Conservation (phyloP, 53 echinoderm and acorn worm genomes). For the Henricia sp. region DNA sequence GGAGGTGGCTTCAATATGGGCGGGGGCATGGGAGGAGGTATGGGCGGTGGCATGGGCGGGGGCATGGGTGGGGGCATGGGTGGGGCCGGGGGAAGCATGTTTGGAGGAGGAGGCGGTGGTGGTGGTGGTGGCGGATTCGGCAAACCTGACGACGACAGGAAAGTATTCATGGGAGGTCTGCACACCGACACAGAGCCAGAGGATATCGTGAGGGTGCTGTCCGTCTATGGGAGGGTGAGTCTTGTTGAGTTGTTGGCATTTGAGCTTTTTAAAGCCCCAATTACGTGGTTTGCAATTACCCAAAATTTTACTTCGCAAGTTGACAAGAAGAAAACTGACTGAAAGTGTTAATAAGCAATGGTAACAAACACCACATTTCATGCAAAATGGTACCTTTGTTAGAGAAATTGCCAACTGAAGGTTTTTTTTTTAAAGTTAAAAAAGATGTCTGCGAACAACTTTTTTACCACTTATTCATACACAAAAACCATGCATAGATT, state of each 20-base stretch:
- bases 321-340: no score
- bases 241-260: not conserved
- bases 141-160: slow-evolving; percentile 41
- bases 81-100: slow-evolving; percentile 33
- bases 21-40: slow-evolving; percentile 23
- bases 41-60: slow-evolving; percentile 27
- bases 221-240: slow-evolving; percentile 20
- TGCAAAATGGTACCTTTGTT: no score
- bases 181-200: slow-evolving; percentile 32
- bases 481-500: no score
- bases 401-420: no score
- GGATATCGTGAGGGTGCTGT: slow-evolving; percentile 6
- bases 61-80: slow-evolving; percentile 32
- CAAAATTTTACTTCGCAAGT: no score
- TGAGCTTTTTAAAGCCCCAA: not conserved
- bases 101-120: not conserved
- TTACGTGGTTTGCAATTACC: no score
- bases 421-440: no score
- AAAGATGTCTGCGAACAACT: no score
- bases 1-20: slow-evolving; percentile 13
- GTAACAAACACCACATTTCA: no score
- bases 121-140: not conserved
- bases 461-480: no score
- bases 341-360: no score
- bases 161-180: slow-evolving; percentile 41